Percentiles rank a stretch among this genome's conserved stretches.
Conservation (phyloP, 1,140 invertebrate genomes). For the Leptinotarsa undecemlineata region DNA sequence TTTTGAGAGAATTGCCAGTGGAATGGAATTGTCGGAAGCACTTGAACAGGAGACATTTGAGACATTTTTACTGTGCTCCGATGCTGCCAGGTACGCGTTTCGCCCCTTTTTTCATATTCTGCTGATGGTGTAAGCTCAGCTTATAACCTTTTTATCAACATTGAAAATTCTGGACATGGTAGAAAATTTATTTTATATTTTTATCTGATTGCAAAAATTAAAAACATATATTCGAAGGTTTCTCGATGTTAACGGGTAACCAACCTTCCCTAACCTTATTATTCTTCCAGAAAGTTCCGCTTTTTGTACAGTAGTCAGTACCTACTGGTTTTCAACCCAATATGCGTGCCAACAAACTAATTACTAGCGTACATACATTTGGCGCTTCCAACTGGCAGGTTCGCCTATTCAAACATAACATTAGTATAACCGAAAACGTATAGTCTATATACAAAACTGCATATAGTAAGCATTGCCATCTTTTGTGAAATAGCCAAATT, state of each 20-base stretch:
- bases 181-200: not conserved
- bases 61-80: conserved; percentile 50
- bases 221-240: not conserved
- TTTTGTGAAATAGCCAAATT: too few species aligned
- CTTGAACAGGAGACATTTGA: conserved; percentile 51
- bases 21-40: conserved; percentile 48
- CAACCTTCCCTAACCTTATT: not conserved
- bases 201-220: not conserved
- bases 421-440: too few species aligned
- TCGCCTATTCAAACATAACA: too few species aligned
- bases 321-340: not conserved
- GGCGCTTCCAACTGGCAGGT: too few species aligned
- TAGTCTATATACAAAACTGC: too few species aligned
- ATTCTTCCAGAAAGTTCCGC: not conserved
- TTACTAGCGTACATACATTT: too few species aligned
- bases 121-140: conserved; percentile 51
- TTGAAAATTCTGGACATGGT: conserved; percentile 44
- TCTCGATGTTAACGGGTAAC: not conserved
- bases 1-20: conserved; percentile 54
- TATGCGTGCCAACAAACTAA: too few species aligned
- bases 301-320: not conserved
- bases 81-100: conserved; percentile 43
- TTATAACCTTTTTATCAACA: conserved; percentile 48
- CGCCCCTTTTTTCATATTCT: conserved; percentile 39
- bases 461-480: too few species aligned